These are phyloP conservation scores for Lumbricus terrestris DNA, from an alignment of 2,888 invertebrate genomes.

Conservation along the genomic window DNA sequence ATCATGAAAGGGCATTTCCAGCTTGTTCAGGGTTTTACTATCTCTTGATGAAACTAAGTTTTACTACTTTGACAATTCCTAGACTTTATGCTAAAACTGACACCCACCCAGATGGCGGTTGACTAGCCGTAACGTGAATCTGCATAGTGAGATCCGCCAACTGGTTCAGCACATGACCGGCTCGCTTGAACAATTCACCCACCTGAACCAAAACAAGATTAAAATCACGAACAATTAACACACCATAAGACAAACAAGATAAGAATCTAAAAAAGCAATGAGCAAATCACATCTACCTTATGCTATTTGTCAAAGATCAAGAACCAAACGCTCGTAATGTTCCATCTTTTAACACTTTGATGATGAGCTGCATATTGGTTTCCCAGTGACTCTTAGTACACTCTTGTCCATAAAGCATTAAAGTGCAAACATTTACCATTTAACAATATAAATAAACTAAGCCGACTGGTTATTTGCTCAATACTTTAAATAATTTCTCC, in stretches of 20 bases:
- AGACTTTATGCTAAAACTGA: not conserved
- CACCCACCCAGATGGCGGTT: not conserved
- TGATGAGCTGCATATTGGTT: no score
- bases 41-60: no score
- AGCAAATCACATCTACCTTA: not conserved
- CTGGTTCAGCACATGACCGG: slow-evolving; percentile 10
- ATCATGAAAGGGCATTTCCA: no score
- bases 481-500: not conserved
- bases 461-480: not conserved
- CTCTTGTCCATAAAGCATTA: no score
- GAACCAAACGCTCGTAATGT: not conserved
- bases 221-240: not conserved
- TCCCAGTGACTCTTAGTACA: no score
- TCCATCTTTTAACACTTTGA: not conserved
- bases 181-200: slow-evolving; percentile 12
- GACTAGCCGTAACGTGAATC: not conserved
- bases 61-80: not conserved
- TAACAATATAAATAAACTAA: not conserved
- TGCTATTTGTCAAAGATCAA: not conserved
- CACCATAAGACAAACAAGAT: not conserved
- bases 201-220: not conserved
- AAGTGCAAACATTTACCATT: no score
- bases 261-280: not conserved
- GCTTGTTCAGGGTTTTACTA: no score
- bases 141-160: not conserved